Conservation (phyloP, 2,113 vertebrate genomes). For the Fulica atra region DNA sequence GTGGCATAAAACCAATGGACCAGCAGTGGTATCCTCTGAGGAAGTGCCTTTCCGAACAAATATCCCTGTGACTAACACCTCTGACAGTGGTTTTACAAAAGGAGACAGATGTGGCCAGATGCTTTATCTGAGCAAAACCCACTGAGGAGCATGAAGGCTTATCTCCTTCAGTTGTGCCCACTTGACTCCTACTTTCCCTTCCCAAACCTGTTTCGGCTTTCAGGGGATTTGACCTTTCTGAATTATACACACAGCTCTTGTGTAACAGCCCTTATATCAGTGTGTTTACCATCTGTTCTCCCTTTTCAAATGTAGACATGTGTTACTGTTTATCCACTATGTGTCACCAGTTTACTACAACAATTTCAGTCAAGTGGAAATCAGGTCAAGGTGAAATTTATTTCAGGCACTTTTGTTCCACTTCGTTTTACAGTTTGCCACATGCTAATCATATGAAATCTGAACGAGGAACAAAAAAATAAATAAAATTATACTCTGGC, state of each 20-base stretch:
- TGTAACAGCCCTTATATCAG: constrained; percentile 65
- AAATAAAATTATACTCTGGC: constrained; percentile 51
- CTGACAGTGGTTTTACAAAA: not conserved
- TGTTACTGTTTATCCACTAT: constrained; percentile 74
- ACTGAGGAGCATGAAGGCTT: not conserved
- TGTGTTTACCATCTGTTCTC: constrained; percentile 69
- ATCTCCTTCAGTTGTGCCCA: not conserved
- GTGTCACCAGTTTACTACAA: constrained; percentile 74
- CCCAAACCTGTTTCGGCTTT: constrained; percentile 19
- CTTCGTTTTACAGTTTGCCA: constrained; percentile 56
- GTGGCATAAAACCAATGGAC: not conserved
- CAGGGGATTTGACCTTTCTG: constrained; percentile 56
- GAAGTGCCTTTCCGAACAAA: not conserved
- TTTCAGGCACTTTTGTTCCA: constrained; percentile 66
- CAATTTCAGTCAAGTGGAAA: constrained; percentile 71
- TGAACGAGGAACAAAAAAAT: constrained; percentile 44
- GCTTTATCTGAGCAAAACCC: not conserved
- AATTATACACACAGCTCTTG: constrained; percentile 58
- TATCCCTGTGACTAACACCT: not conserved
- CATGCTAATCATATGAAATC: constrained; percentile 49
- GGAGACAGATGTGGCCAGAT: not conserved
- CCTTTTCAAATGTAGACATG: constrained; percentile 56
- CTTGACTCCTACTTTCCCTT: constrained; percentile 25
- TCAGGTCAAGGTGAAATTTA: constrained; percentile 74
- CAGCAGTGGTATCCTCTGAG: not conserved